Base-by-base conservation (phyloP, 2,888 invertebrate species). In the Halictus quadricinctus region DNA sequence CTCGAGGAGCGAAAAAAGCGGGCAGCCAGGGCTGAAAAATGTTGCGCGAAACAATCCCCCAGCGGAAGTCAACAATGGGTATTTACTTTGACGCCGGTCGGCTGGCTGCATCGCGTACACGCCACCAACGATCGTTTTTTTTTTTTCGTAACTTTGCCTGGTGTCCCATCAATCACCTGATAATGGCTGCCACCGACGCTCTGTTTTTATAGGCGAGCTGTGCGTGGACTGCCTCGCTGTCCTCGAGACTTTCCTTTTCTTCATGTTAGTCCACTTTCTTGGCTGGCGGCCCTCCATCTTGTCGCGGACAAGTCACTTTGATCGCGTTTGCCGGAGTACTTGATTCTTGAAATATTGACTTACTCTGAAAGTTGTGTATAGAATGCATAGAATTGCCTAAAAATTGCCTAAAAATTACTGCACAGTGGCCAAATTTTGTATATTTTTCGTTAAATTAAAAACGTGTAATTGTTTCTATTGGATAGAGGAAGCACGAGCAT, bases 141-240 rank as follows among this genome's bases (percentile, higher is more conserved):
- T 88, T 87, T 88, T 88, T 88, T 85, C 86, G 82, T 75, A 83
- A 87, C 83, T 87, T 82, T 84, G 43, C 74, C 84, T 66, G 29
- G 80, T 85, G 84, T 76, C 84, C 87, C 92, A 92, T 92, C 91
- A 89, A 91, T 92, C 91, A 92, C 89, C 83, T 88, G 84, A 85
- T 85, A 90, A 86, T 87, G 84, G 85, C 90, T 79, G 84, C 66
- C 85, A 13, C 2, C 81, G 81, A 10, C 87, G 15, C 36, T 36
- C 81, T 79, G 77, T 87, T 69, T 69, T 69, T 69, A 83, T 84
- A 76, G 76, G 76, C 50, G 25, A 21, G 46, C 69, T 74, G 79
- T 76, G 72, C 74, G 76, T 41, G 48, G 58, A 69, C 25, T 36
- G 80, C 48, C 21, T n/a, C 54, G 46, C 36, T 8, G 10, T 41